Percentiles rank a stretch among this genome's conserved stretches.
Conservation (phyloP, 2,888 invertebrate genomes). For the Drosophila stalkeri region DNA sequence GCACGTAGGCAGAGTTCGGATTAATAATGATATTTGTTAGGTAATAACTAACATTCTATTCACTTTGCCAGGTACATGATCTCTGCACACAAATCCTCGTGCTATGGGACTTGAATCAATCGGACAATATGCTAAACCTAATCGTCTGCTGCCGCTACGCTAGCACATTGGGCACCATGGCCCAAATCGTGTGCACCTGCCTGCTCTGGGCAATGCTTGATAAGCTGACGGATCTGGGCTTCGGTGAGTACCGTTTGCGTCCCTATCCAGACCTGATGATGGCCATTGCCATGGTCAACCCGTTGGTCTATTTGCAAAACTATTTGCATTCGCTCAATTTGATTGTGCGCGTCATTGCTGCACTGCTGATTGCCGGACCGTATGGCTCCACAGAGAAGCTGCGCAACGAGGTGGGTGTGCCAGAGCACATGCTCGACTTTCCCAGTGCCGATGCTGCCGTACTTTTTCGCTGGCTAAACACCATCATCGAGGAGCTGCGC, state of each 20-base stretch:
- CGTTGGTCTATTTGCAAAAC: conserved; percentile 43
- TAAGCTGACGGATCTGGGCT: conserved; percentile 49
- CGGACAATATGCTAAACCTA: conserved; percentile 53
- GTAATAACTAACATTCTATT: background rate
- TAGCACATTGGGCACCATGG: conserved; percentile 53
- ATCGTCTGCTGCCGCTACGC: conserved; percentile 61
- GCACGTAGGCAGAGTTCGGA: conserved; percentile 32
- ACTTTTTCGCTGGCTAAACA: conserved; percentile 63
- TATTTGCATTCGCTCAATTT: conserved; percentile 58
- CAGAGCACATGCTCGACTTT: conserved; percentile 35
- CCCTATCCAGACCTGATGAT: conserved; percentile 47
- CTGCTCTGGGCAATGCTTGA: conserved; percentile 60
- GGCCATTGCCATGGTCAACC: conserved; percentile 54
- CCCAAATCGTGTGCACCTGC: conserved; percentile 56
- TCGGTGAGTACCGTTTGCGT: conserved; percentile 45
- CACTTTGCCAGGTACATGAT: conserved; percentile 45
- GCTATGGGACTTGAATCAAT: conserved; percentile 41
- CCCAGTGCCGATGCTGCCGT: conserved; percentile 45
- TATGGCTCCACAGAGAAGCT: conserved; percentile 45
- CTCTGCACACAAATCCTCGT: conserved; percentile 45
- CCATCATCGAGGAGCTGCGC: conserved; percentile 49
- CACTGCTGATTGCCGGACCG: conserved; percentile 46
- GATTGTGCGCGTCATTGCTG: conserved; percentile 46
- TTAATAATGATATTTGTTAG: background rate
- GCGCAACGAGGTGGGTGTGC: conserved; percentile 45